Conservation (phyloP, 2,113 vertebrate genomes). For the Hippoglossus stenolepis region DNA sequence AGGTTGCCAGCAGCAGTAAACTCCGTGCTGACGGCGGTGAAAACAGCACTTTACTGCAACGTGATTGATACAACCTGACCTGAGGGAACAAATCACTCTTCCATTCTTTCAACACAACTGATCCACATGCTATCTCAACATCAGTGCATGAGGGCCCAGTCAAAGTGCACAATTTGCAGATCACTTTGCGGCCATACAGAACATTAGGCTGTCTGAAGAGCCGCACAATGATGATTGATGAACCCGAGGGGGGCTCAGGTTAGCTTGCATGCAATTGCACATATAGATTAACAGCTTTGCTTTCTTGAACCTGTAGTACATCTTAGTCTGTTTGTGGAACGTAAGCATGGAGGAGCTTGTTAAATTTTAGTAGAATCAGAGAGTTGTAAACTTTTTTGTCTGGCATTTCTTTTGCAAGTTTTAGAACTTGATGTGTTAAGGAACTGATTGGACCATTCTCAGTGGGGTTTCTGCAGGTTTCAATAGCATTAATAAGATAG, state of each 20-base stretch:
- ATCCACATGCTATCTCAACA: constrained; percentile 43
- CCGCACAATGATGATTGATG: constrained; percentile 46
- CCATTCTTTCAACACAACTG: constrained; percentile 25
- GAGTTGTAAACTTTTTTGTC: background rate
- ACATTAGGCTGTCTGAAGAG: constrained; percentile 51
- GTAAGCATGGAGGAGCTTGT: background rate
- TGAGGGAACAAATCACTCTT: constrained; percentile 46
- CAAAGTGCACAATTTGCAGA: constrained; percentile 38
- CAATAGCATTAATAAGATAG: too few species aligned
- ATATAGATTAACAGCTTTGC: background rate
- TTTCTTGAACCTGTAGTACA: background rate
- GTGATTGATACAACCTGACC: constrained; percentile 36
- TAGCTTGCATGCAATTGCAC: background rate
- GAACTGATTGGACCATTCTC: background rate
- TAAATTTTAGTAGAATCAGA: background rate
- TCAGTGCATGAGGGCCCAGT: constrained; percentile 30
- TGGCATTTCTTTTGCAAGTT: background rate
- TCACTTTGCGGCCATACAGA: constrained; percentile 43
- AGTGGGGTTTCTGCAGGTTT: too few species aligned
- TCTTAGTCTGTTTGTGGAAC: background rate
- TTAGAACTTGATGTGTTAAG: background rate
- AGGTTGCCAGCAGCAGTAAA: constrained; percentile 16
- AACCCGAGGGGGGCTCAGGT: constrained; percentile 26
- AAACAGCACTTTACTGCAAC: constrained; percentile 29
- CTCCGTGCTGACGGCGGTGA: constrained; percentile 18